Conservation (phyloP, 1,140 invertebrate species). For the Bombus balteatus region DNA sequence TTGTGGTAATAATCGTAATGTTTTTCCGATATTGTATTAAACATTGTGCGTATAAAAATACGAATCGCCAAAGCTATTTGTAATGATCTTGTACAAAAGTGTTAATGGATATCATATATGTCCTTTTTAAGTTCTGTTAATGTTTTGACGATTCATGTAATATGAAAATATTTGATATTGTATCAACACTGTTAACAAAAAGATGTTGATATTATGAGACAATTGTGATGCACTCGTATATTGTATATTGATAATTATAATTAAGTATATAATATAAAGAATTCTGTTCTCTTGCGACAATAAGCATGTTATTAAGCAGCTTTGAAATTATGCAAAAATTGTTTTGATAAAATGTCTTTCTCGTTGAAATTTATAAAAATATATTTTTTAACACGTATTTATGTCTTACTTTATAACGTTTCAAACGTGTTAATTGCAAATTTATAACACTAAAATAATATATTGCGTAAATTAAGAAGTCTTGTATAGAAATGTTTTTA, state of each 20-base stretch:
- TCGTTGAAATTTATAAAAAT: conserved; percentile 53
- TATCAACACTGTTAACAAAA: background rate
- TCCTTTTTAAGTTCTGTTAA: background rate
- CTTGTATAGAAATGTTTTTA: conserved; percentile 44
- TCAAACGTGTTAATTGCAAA: background rate
- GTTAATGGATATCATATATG: conserved; percentile 1
- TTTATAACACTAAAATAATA: background rate
- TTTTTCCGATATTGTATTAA: background rate
- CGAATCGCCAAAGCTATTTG: conserved; percentile 27
- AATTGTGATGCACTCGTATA: background rate
- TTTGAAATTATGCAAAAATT: conserved; percentile 32
- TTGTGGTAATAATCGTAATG: background rate
- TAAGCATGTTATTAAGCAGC: conserved; percentile 13
- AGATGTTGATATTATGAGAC: background rate
- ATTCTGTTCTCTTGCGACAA: conserved; percentile 38
- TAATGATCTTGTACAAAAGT: conserved; percentile 4
- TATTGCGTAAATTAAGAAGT: background rate
- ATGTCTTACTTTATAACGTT: background rate
- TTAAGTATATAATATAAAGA: background rate
- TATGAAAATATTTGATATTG: background rate
- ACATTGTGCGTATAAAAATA: background rate
- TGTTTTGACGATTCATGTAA: background rate
- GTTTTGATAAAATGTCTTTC: conserved; percentile 48
- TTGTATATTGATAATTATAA: background rate
- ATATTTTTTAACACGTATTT: conserved; percentile 52